Evolutionary conservation across 2,888 invertebrate species (phyloP).

Genomic region (Apoda limacodes): DNA sequence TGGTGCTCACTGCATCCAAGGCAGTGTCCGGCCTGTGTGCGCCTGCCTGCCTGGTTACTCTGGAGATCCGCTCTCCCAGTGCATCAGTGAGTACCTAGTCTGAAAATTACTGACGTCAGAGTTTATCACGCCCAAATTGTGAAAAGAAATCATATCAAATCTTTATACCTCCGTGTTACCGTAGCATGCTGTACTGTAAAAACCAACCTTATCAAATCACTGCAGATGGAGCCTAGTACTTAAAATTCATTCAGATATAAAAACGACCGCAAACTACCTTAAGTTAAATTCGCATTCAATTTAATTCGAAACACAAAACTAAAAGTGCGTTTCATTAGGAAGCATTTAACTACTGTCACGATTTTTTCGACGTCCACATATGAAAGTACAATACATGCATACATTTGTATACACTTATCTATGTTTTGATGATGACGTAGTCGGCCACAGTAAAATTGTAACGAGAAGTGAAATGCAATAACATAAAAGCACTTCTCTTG

Average conservation of each 20-base stretch:
- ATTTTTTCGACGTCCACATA: too few relatives aligned
- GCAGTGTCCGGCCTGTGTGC: slow-evolving; percentile 80
- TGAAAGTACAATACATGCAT: too few relatives aligned
- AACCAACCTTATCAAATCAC: neutral
- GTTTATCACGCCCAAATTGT: slow-evolving; percentile 80
- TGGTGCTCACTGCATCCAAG: slow-evolving; percentile 72
- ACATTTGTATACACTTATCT: too few relatives aligned
- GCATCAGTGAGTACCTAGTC: too few relatives aligned
- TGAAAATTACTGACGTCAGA: too few relatives aligned
- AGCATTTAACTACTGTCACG: too few relatives aligned
- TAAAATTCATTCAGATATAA: neutral
- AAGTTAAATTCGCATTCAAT: neutral
- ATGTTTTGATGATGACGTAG: too few relatives aligned
- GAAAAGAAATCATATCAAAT: slow-evolving; percentile 54
- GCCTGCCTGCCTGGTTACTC: slow-evolving; percentile 81
- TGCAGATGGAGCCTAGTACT: neutral
- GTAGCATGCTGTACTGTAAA: neutral
- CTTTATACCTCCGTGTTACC: neutral
- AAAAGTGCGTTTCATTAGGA: too few relatives aligned
- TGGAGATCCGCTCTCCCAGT: slow-evolving; percentile 80
- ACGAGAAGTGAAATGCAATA: too few relatives aligned
- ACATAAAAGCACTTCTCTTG: too few relatives aligned
- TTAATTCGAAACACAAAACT: too few relatives aligned
- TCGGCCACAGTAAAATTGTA: too few relatives aligned
- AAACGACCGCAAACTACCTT: neutral